Percentiles rank a stretch among this genome's conserved stretches.
These are phyloP conservation scores for Trichogramma evanescens DNA, from an alignment of 2,888 invertebrate species.

Conservation along the genomic window DNA sequence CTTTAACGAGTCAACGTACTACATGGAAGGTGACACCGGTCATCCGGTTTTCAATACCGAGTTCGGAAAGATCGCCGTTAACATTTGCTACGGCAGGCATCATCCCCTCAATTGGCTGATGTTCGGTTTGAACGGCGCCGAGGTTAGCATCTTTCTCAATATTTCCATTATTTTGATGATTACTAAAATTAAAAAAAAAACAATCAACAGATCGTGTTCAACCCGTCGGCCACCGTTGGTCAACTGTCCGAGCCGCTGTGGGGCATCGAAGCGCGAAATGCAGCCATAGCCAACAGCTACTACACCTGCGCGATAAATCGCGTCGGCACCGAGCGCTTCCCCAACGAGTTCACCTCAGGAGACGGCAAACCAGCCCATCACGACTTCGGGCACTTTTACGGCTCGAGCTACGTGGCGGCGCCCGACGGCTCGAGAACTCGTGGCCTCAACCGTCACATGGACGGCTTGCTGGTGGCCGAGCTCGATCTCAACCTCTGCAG, in stretches of 20 bases:
- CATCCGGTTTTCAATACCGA: conserved; percentile 87
- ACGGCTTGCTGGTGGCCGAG: conserved; percentile 83
- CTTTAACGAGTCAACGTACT: conserved; percentile 95
- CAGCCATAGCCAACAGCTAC: conserved; percentile 92
- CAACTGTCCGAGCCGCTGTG: conserved; percentile 73
- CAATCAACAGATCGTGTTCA: conserved; percentile 73
- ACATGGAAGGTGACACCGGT: conserved; percentile 87
- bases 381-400: conserved; percentile 90
- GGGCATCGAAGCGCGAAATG: conserved; percentile 91
- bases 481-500: conserved; percentile 90
- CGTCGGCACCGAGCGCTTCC: conserved; percentile 82
- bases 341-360: conserved; percentile 77
- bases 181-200: not conserved
- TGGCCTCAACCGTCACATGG: conserved; percentile 65
- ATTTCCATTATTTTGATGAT: no score
- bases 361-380: conserved; percentile 70
- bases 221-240: conserved; percentile 88
- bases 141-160: conserved; percentile 44
- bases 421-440: conserved; percentile 91
- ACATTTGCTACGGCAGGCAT: conserved; percentile 97
- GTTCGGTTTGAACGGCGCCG: conserved; percentile 95
- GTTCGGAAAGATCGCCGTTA: conserved; percentile 83
- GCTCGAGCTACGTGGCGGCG: conserved; percentile 86
- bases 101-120: conserved; percentile 97
- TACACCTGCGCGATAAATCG: conserved; percentile 90